phyloP scores from a whole-genome alignment of 2,888 invertebrate genomes.

The Ornithoptera priamus region DNA sequence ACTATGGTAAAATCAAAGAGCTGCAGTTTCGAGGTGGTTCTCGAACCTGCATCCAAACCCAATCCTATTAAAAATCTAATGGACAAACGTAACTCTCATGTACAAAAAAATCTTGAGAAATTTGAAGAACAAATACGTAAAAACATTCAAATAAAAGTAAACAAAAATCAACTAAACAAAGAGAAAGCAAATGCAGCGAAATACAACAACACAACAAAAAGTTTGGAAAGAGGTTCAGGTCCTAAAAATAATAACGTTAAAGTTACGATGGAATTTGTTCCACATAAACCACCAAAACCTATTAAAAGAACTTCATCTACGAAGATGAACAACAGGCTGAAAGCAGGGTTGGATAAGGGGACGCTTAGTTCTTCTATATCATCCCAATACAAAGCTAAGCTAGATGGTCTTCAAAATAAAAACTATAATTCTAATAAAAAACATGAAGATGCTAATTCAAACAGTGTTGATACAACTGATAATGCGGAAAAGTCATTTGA shows the following conservation, averaged over 20 bases:
- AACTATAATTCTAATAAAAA: slow-evolving; percentile 62
- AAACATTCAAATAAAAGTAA: slow-evolving; percentile 62
- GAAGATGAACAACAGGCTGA: slow-evolving; percentile 76
- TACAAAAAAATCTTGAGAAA: slow-evolving; percentile 80
- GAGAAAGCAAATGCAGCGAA: slow-evolving; percentile 69
- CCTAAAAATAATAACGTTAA: slow-evolving; percentile 70
- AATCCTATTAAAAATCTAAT: slow-evolving; percentile 70
- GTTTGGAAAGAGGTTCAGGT: slow-evolving; percentile 70
- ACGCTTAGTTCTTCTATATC: slow-evolving; percentile 71
- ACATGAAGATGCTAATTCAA: slow-evolving; percentile 65
- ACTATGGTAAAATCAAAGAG: slow-evolving; percentile 75
- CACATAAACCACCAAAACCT: slow-evolving; percentile 88
- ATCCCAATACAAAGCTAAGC: slow-evolving; percentile 73
- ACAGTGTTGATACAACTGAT: slow-evolving; percentile 60
- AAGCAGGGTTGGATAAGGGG: slow-evolving; percentile 68
- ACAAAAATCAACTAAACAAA: slow-evolving; percentile 68
- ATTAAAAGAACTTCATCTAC: slow-evolving; percentile 84
- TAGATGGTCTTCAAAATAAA: slow-evolving; percentile 74
- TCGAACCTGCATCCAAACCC: slow-evolving; percentile 74
- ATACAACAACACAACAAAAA: slow-evolving; percentile 69
- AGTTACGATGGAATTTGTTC: slow-evolving; percentile 80
- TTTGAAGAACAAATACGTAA: slow-evolving; percentile 79
- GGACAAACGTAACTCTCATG: slow-evolving; percentile 74
- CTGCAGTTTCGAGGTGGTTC: slow-evolving; percentile 75
- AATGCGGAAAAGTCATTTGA: slow-evolving; percentile 78